Conservation (phyloP, 2,113 vertebrate species). For the Cyphomyrus plagiostoma region DNA sequence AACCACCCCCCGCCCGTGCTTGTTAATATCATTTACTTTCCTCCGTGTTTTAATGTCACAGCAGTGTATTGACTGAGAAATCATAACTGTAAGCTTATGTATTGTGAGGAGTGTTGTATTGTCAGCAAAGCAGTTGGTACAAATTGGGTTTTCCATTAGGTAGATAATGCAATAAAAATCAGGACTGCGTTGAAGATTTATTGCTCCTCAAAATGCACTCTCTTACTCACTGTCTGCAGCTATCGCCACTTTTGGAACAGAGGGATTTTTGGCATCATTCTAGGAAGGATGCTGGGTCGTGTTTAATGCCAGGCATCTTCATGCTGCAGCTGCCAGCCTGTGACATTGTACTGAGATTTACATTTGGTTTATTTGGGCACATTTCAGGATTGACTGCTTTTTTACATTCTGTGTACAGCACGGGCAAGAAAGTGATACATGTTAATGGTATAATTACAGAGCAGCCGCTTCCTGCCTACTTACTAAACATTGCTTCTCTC, state of each 20-base stretch:
- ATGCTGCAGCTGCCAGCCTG: neutral
- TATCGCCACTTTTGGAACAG: neutral
- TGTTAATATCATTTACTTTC: neutral
- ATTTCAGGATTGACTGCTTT: neutral
- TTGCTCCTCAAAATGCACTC: neutral
- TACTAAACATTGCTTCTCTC: neutral
- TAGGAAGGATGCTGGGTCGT: neutral
- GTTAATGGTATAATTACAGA: neutral
- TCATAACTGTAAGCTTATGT: neutral
- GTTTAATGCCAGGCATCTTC: neutral
- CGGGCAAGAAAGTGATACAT: neutral
- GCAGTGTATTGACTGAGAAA: neutral
- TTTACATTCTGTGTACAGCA: neutral
- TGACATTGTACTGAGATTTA: neutral
- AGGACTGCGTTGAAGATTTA: neutral
- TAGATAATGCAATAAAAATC: neutral
- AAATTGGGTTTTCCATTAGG: slow-evolving; percentile 9
- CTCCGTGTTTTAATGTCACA: neutral
- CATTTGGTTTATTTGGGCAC: neutral
- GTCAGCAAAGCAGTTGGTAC: neutral
- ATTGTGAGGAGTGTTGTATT: neutral
- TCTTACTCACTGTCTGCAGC: neutral
- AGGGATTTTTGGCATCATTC: neutral
- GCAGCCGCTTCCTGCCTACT: neutral
- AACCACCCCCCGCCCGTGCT: neutral